Conservation (phyloP, 2,888 invertebrate genomes). For the Dryocosmus kuriphilus region DNA sequence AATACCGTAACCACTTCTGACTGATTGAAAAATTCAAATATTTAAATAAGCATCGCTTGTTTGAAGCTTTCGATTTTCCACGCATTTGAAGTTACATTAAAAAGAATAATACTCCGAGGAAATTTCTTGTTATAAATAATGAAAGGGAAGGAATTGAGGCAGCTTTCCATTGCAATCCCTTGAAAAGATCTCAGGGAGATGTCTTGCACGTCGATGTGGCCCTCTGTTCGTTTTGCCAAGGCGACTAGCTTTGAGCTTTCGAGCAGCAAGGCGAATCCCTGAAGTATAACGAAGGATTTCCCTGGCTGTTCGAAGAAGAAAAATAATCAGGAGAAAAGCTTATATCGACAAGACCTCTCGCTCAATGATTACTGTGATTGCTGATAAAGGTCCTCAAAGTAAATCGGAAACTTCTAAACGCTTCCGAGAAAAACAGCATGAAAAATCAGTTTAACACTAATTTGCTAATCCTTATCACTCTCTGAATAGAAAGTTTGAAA, state of each 20-base stretch:
- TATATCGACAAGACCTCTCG: background rate
- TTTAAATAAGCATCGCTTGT: too few species aligned
- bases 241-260: constrained; percentile 16
- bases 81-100: background rate
- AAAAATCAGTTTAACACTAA: too few species aligned
- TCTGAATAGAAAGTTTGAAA: background rate
- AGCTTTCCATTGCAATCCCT: constrained; percentile 10
- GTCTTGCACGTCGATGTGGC: background rate
- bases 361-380: background rate
- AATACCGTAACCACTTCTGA: background rate
- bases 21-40: background rate
- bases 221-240: constrained; percentile 9
- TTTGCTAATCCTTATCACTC: too few species aligned
- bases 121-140: background rate
- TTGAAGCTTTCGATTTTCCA: too few species aligned
- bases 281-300: constrained; percentile 16
- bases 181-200: background rate
- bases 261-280: constrained; percentile 14
- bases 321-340: constrained; percentile 7
- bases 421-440: background rate
- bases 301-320: constrained; percentile 8
- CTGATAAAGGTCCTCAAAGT: background rate
- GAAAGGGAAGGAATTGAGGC: background rate
- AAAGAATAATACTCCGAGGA: background rate
- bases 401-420: background rate